Evolutionary conservation across 2,888 invertebrate species (phyloP).

Genomic region (Dichetophora obliterata): DNA sequence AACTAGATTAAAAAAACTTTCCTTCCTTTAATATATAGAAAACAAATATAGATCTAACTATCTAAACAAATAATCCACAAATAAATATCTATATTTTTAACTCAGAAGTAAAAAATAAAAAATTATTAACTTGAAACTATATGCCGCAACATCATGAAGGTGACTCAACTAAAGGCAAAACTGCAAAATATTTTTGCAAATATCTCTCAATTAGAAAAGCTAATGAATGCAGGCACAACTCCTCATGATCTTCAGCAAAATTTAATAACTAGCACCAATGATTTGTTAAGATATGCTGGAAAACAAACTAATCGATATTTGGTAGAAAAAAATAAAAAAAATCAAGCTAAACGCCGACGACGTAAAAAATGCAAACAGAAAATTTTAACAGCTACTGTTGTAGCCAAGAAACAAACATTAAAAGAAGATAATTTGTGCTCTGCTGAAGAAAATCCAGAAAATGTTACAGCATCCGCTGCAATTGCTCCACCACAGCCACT

Average conservation of each 20-base stretch:
- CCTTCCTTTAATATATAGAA: neutral
- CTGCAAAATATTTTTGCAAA: conserved; percentile 37
- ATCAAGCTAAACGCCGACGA: conserved; percentile 45
- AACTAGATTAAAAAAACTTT: neutral
- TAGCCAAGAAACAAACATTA: neutral
- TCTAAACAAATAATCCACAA: conserved; percentile 16
- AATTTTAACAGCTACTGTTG: neutral
- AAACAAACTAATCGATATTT: conserved; percentile 34
- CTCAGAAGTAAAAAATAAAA: conserved; percentile 34
- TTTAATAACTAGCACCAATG: conserved; percentile 38
- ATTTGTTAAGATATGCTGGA: neutral
- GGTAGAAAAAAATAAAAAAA: conserved; percentile 37
- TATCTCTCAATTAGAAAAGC: conserved; percentile 42
- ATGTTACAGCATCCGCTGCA: neutral
- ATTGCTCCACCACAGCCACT: conserved; percentile 13
- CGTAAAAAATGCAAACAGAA: neutral
- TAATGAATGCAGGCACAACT: neutral
- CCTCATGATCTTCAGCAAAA: neutral
- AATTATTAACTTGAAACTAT: conserved; percentile 33
- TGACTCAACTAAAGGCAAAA: conserved; percentile 28
- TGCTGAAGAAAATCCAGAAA: neutral
- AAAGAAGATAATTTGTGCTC: neutral
- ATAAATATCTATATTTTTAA: conserved; percentile 43
- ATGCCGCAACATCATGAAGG: neutral
- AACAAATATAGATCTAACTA: conserved; percentile 14